Evolutionary conservation across 1,140 invertebrate genomes (phyloP).

Genomic region (Lasioglossum baleicum): DNA sequence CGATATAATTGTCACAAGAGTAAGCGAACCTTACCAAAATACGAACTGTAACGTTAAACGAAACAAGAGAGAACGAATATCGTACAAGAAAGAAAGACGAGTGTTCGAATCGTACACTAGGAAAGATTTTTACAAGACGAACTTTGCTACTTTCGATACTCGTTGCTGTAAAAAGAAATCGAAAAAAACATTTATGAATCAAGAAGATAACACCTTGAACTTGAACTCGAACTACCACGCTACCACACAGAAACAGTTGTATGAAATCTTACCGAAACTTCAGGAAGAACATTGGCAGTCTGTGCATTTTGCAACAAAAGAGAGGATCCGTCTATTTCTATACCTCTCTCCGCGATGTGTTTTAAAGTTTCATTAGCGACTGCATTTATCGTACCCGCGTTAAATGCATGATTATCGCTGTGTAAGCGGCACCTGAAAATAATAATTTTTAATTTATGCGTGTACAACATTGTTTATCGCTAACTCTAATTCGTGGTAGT

Average conservation of each 20-base stretch:
- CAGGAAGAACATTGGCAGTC: conserved; percentile 53
- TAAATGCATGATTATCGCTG: conserved; percentile 70
- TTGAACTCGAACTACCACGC: background rate
- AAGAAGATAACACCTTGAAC: background rate
- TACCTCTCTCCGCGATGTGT: conserved; percentile 65
- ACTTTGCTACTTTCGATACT: conserved; percentile 22
- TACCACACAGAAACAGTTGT: background rate
- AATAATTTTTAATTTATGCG: background rate
- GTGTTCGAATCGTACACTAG: too few species aligned
- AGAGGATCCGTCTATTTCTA: conserved; percentile 61
- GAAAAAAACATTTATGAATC: background rate
- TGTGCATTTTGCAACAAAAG: conserved; percentile 60
- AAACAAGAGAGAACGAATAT: too few species aligned
- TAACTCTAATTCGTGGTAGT: background rate
- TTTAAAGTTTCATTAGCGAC: conserved; percentile 73
- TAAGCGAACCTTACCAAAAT: too few species aligned
- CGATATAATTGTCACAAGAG: too few species aligned
- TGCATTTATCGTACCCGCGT: conserved; percentile 75
- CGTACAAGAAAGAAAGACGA: too few species aligned
- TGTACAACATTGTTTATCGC: background rate
- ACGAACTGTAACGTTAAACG: too few species aligned
- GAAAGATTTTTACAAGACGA: background rate
- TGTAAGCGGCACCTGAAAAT: conserved; percentile 68
- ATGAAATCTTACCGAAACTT: conserved; percentile 49
- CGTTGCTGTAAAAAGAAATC: conserved; percentile 45